Conservation (phyloP, 2,888 invertebrate species). For the Dioctria rufipes region DNA sequence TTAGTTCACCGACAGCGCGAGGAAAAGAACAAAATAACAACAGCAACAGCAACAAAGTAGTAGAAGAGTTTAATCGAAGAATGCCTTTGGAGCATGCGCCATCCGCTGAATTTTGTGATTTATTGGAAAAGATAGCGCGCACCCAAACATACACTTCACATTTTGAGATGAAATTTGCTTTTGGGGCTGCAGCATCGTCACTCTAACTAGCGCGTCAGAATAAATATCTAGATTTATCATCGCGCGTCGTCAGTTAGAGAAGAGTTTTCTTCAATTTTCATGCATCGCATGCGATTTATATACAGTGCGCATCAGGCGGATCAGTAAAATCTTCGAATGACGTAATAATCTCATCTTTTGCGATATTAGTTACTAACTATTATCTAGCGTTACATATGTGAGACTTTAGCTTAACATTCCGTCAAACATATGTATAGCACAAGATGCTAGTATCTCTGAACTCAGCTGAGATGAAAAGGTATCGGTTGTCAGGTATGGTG, state of each 20-base stretch:
- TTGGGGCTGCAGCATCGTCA: not conserved
- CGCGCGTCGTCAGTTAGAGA: not conserved
- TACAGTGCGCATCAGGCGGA: not conserved
- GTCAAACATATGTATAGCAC: slow-evolving; percentile 21
- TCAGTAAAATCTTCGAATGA: slow-evolving; percentile 37
- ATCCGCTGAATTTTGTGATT: slow-evolving; percentile 50
- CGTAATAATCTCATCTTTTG: slow-evolving; percentile 49
- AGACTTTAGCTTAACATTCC: slow-evolving; percentile 34
- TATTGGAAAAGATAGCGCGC: slow-evolving; percentile 49
- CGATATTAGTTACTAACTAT: slow-evolving; percentile 43
- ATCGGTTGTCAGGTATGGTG: slow-evolving; percentile 24
- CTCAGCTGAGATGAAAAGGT: not conserved
- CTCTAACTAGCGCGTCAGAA: not conserved
- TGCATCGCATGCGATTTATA: slow-evolving; percentile 34
- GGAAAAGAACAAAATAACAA: slow-evolving; percentile 14
- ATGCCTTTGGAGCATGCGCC: slow-evolving; percentile 45
- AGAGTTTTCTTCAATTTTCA: slow-evolving; percentile 45
- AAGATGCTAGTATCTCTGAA: not conserved
- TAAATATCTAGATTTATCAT: slow-evolving; percentile 16
- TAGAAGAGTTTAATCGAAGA: not conserved
- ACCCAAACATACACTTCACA: slow-evolving; percentile 36
- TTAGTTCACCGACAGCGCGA: slow-evolving; percentile 38
- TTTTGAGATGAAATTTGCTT: not conserved
- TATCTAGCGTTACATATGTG: slow-evolving; percentile 45
- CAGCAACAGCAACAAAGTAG: no score